phyloP scores from a whole-genome alignment of 2,113 vertebrate species.

The Pandion haliaetus region DNA sequence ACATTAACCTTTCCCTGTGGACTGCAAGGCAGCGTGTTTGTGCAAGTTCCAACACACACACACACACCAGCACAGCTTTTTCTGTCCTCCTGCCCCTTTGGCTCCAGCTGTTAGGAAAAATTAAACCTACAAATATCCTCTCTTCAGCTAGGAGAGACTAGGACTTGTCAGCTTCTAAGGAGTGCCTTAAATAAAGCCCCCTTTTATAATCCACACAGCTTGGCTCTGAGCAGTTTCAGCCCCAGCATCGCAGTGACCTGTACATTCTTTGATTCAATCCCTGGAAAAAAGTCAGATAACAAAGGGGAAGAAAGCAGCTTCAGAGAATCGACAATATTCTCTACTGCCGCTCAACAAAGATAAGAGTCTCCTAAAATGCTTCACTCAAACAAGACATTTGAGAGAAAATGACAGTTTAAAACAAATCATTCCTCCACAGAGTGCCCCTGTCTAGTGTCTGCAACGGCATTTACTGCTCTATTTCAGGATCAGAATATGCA shows the following conservation, averaged over 20 bases:
- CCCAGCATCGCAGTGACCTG: background rate
- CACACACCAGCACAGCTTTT: background rate
- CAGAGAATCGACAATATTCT: background rate
- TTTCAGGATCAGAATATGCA: background rate
- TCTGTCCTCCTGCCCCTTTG: background rate
- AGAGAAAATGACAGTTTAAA: background rate
- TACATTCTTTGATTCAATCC: background rate
- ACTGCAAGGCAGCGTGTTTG: background rate
- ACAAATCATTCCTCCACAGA: background rate
- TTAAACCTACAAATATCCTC: background rate
- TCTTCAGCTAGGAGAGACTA: background rate
- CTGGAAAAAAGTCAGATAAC: background rate
- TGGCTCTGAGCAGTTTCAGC: background rate
- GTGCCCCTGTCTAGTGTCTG: background rate
- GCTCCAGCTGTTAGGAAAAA: slow-evolving; percentile 20
- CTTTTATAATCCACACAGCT: background rate
- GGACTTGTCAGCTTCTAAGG: background rate
- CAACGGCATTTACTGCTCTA: background rate
- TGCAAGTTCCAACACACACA: background rate
- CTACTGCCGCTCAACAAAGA: background rate
- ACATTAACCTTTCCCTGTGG: background rate
- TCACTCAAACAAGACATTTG: background rate
- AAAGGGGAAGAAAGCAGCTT: background rate
- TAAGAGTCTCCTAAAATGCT: background rate
- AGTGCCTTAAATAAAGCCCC: background rate